Conservation (phyloP, 2,797 vertebrate genomes). For the Picus viridis region DNA sequence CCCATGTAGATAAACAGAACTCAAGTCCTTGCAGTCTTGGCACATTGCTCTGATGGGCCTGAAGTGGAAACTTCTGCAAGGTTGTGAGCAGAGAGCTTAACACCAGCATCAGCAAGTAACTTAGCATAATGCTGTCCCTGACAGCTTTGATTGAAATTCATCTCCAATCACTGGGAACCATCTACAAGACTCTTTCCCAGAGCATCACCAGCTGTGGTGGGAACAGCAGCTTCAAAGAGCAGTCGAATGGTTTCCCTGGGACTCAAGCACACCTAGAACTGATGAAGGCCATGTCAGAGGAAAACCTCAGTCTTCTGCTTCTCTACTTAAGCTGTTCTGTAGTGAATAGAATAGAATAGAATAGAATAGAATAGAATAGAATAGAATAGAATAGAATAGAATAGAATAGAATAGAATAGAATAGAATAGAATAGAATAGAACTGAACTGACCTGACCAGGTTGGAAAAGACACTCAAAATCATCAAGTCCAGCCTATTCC, state of each 20-base stretch:
- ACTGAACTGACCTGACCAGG: too few species aligned
- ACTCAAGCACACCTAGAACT: background rate
- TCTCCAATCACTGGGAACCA: background rate
- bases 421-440: too few species aligned
- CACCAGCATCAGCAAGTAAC: background rate
- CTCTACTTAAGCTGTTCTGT: background rate
- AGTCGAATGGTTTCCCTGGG: background rate
- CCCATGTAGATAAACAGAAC: background rate
- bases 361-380: too few species aligned
- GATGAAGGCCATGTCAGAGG: background rate
- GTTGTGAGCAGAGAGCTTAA: background rate
- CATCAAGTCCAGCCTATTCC: too few species aligned
- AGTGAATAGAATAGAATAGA: too few species aligned
- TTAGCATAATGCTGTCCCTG: background rate
- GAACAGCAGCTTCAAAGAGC: background rate
- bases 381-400: too few species aligned
- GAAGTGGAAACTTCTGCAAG: background rate
- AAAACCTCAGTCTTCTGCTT: background rate
- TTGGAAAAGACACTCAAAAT: too few species aligned
- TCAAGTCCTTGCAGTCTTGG: background rate
- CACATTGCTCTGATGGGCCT: fast-evolving
- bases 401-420: too few species aligned
- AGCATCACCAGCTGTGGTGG: background rate
- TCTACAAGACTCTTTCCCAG: background rate
- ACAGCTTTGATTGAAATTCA: background rate